Evolutionary conservation across 2,888 invertebrate genomes (phyloP), one percentile per base, ranked within the genome.

Genomic region (Phyllotreta striolata): DNA sequence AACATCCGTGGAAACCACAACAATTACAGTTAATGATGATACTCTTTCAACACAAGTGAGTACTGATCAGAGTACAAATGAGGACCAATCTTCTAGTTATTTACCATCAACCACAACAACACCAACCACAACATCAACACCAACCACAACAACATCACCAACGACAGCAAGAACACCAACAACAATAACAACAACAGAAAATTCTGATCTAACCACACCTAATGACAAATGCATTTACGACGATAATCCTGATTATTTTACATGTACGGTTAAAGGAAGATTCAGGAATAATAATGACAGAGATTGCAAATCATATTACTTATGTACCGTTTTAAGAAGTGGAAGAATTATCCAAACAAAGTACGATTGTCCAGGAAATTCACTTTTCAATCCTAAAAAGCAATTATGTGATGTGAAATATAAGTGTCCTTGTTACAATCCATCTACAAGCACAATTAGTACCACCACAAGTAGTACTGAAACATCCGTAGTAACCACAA

Each of bases 341-440:
- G 71, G 71, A 24, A 76, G 76, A 0, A 63, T 73, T 0, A 80
- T 69, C 84, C 78, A 81, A 69, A 81, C 72, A 0, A 37, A 58
- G 7, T 73, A 73, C 44, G 44, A 43, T 34, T 75, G 75, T 60
- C 70, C 68, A 4, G 34, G 72, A 54, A 66, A 74, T 64, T 68
- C 66, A 34, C 14, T 40, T 10, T 55, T 84, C 66, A 83, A 75
- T 74, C 84, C 84, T 0, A 1, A 47, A 77, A n/a, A 66, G 62
- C 8, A 8, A 79, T 10, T 44, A 77, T 85, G 85, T 69, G 83
- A 84, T 3, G 73, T 80, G 1, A 72, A 67, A 34, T 84, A 84
- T 62, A 79, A 74, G 7, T 84, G 84, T 73, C 70, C 40, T 6
- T 64, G 61, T n/a, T n/a, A n/a, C n/a, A n/a, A n/a, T n/a, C n/a